Base-by-base conservation (phyloP, 2,888 invertebrate species). In the Pyrrhosoma nymphula region DNA sequence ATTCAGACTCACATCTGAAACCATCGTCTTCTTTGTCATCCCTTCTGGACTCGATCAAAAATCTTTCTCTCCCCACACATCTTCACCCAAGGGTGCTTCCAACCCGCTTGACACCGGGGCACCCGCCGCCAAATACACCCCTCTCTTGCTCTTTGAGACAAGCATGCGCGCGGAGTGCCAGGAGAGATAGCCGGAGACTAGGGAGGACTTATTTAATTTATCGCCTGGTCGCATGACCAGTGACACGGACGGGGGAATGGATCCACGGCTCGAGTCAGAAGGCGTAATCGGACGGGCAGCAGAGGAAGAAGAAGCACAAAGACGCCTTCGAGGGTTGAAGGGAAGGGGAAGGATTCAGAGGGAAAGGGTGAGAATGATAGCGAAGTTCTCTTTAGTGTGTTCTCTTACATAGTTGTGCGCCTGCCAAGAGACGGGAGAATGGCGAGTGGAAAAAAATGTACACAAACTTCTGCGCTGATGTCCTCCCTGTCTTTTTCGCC, bases 231-330 rank as follows among this genome's bases (percentile, higher is more conserved):
- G 63, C 93, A 47, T 55, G 69, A 14, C 93, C 93, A 63, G 91
- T 69, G 91, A 91, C 91, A 63, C 63, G 23, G 91, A 35, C n/a
- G 69, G 69, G 82, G 69, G 39, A 93, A 75, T 93, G 93, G 93
- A 93, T 75, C 75, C 93, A 93, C 93, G 93, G 75, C 93, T 47
- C 93, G 39, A 69, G 93, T 93, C 93, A 93, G 69, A 47, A 93
- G 93, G 69, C 69, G 93, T 69, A 93, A 69, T 93, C 69, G 39
- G 69, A 26, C 47, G 93, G 60, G 75, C n/a, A 47, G 75, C 47
- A 93, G 93, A 93, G 75, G 69, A 63, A 93, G 93, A 93, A 93
- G 69, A 63, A 47, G 47, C 2, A 47, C 47, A 4, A 47, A 47
- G 47, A 47, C 47, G 47, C 47, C 47, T 47, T 47, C 2, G 8